Conservation (phyloP, 2,113 vertebrate species). For the Gallinago undulata region DNA sequence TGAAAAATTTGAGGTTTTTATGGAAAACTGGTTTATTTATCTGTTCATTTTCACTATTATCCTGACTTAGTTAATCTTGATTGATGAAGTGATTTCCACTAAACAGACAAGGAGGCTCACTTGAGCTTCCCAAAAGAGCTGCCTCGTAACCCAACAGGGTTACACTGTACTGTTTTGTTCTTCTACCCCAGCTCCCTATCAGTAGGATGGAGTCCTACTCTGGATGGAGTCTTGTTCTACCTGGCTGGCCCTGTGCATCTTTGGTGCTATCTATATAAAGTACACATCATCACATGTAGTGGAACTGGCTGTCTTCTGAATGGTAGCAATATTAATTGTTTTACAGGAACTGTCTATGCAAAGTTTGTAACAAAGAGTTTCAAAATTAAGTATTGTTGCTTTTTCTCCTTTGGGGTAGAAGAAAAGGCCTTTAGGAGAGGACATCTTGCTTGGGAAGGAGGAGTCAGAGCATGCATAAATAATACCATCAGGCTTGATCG, state of each 20-base stretch:
- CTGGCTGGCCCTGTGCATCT: background rate
- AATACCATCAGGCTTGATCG: background rate
- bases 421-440: background rate
- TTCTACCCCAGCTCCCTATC: fast-evolving
- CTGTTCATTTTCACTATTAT: background rate
- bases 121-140: background rate
- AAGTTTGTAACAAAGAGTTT: background rate
- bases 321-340: background rate
- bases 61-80: background rate
- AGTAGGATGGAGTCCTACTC: background rate
- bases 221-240: background rate
- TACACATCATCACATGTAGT: background rate
- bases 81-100: background rate
- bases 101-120: background rate
- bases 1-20: background rate
- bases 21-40: background rate
- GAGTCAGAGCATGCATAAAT: background rate
- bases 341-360: background rate
- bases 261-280: background rate
- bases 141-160: background rate
- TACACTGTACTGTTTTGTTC: background rate
- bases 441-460: background rate
- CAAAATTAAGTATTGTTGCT: background rate
- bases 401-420: background rate
- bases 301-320: background rate